Conservation (phyloP, 2,113 vertebrate genomes). For the Lepus americanus region DNA sequence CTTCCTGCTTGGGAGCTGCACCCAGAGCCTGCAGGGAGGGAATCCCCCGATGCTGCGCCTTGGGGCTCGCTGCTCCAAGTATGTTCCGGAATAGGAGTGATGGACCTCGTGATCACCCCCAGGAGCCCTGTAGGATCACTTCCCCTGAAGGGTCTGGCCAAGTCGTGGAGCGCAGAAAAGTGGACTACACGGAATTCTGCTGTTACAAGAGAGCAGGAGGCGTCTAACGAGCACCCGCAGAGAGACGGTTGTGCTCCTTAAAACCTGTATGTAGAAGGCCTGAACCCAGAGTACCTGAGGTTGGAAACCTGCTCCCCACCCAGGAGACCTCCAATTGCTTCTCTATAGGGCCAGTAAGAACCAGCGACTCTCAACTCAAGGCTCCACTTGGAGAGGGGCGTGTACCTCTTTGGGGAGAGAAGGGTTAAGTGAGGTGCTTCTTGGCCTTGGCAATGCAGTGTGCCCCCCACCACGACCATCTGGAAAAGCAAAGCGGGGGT, state of each 20-base stretch:
- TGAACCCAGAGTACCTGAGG: neutral
- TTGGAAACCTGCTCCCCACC: neutral
- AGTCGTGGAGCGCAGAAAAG: neutral
- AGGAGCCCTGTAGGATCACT: neutral
- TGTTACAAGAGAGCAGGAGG: neutral
- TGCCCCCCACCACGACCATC: neutral
- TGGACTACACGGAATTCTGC: neutral
- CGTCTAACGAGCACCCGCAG: neutral
- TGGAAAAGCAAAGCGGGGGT: neutral
- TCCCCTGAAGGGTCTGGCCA: slow-evolving; percentile 29
- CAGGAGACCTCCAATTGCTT: neutral
- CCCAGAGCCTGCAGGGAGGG: slow-evolving; percentile 7
- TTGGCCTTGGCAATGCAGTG: neutral
- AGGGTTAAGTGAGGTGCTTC: slow-evolving; percentile 17
- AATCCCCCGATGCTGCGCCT: neutral
- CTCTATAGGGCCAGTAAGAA: neutral
- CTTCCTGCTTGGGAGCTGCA: neutral
- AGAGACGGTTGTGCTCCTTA: neutral
- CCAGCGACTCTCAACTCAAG: neutral
- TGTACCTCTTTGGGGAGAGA: neutral
- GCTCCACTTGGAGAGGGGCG: neutral
- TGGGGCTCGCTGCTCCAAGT: neutral
- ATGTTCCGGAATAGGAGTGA: neutral
- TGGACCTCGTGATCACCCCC: neutral
- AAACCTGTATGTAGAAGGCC: neutral